Evolutionary conservation across 2,797 vertebrate genomes (phyloP).

Genomic region (Sebastes matsubarae): DNA sequence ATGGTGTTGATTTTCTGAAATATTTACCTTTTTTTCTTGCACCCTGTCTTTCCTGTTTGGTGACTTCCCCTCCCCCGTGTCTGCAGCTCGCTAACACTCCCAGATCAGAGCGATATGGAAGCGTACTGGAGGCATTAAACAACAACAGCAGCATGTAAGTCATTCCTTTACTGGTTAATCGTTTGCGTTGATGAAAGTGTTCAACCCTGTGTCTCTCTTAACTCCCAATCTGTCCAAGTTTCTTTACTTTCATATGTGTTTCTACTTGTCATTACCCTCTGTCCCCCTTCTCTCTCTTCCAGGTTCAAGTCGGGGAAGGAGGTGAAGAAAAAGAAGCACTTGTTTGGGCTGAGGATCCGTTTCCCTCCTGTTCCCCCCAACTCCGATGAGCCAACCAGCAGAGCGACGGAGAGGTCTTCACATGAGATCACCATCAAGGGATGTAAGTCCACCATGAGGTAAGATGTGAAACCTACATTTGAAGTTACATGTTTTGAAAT

Average conservation of each 20-base stretch:
- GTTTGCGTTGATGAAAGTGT: neutral
- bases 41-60: slow-evolving; percentile 1
- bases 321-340: slow-evolving; percentile 99
- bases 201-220: neutral
- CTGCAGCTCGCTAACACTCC: slow-evolving; percentile 91
- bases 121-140: slow-evolving; percentile 93
- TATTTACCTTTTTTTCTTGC: neutral
- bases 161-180: neutral
- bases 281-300: slow-evolving; percentile 16
- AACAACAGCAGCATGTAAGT: slow-evolving; percentile 96
- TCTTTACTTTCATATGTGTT: neutral
- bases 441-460: slow-evolving; percentile 92
- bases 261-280: neutral
- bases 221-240: neutral
- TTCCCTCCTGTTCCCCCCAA: slow-evolving; percentile 93
- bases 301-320: slow-evolving; percentile 99
- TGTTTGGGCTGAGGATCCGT: slow-evolving; percentile 95
- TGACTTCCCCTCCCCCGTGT: slow-evolving; percentile 29
- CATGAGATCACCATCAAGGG: slow-evolving; percentile 97
- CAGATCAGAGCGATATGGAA: slow-evolving; percentile 91
- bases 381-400: slow-evolving; percentile 86
- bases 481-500: neutral
- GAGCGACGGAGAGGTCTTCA: slow-evolving; percentile 90
- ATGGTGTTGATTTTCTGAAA: neutral
- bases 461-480: slow-evolving; percentile 37